phyloP scores from a whole-genome alignment of 2,888 invertebrate species.

The Cephonodes hylas region DNA sequence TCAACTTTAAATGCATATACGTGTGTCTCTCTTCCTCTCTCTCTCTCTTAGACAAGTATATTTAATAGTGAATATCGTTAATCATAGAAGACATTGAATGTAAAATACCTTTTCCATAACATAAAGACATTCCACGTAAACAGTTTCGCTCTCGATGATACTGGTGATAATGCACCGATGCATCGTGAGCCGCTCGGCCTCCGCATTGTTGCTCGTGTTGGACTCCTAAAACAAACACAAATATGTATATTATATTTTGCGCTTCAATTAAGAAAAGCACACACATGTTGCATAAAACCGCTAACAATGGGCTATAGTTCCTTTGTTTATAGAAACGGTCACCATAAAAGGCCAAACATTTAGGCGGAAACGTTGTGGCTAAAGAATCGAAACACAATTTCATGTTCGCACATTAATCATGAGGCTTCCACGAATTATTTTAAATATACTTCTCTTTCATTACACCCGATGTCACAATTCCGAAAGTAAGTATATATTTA shows the following conservation, averaged over 20 bases:
- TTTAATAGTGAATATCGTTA: not conserved
- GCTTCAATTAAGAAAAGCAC: conserved; percentile 14
- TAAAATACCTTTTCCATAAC: conserved; percentile 89
- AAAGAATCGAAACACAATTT: conserved; percentile 11
- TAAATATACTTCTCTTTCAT: conserved; percentile 32
- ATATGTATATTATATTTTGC: not conserved
- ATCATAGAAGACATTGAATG: no score
- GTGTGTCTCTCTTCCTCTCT: no score
- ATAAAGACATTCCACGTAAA: conserved; percentile 94
- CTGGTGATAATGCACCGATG: conserved; percentile 93
- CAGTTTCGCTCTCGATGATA: conserved; percentile 94
- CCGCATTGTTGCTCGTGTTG: conserved; percentile 78
- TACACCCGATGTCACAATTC: conserved; percentile 45
- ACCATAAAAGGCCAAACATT: conserved; percentile 35
- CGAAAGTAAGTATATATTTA: conserved; percentile 55
- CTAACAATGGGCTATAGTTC: conserved; percentile 17
- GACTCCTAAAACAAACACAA: conserved; percentile 55
- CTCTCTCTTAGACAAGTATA: no score
- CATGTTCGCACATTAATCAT: conserved; percentile 32
- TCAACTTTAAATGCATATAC: no score
- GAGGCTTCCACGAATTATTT: conserved; percentile 31
- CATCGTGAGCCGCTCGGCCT: conserved; percentile 91
- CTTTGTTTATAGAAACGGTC: conserved; percentile 43
- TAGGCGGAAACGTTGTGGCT: conserved; percentile 22
- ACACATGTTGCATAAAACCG: conserved; percentile 22